Evolutionary conservation across 2,113 vertebrate species (phyloP).

Genomic region (Bos javanicus): DNA sequence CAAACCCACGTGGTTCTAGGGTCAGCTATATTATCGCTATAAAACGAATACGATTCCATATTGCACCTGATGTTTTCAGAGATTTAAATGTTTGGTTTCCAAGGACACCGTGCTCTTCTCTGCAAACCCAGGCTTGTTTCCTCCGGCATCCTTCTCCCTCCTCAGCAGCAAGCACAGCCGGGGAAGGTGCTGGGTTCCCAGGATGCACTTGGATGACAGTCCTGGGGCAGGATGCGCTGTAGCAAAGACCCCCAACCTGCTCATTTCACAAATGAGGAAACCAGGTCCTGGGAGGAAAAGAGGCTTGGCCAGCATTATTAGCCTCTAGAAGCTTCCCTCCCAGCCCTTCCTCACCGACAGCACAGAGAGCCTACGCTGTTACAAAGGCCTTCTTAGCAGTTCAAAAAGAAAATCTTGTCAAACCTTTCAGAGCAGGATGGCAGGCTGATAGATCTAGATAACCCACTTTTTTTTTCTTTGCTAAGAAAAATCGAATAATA

Average conservation of each 20-base stretch:
- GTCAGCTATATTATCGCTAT: not conserved
- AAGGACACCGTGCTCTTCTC: not conserved
- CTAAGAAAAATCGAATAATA: constrained; percentile 56
- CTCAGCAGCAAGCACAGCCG: not conserved
- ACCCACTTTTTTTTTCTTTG: not conserved
- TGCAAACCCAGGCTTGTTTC: not conserved
- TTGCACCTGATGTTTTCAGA: not conserved
- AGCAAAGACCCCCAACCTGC: not conserved
- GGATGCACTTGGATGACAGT: not conserved
- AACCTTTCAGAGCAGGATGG: not conserved
- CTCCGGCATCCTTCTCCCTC: not conserved
- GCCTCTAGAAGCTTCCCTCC: not conserved
- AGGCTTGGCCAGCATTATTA: not conserved
- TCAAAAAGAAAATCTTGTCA: constrained; percentile 37
- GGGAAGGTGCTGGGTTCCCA: not conserved
- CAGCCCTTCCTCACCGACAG: not conserved
- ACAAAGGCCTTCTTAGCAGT: constrained; percentile 8
- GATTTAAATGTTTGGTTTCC: not conserved
- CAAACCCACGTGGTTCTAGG: not conserved
- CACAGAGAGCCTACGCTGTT: not conserved
- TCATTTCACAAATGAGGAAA: constrained; percentile 3
- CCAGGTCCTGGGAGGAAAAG: not conserved
- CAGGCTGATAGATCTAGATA: constrained; percentile 41
- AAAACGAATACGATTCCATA: not conserved
- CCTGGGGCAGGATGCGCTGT: not conserved